Conservation (phyloP, 2,888 invertebrate species). For the Polia nebulosa region DNA sequence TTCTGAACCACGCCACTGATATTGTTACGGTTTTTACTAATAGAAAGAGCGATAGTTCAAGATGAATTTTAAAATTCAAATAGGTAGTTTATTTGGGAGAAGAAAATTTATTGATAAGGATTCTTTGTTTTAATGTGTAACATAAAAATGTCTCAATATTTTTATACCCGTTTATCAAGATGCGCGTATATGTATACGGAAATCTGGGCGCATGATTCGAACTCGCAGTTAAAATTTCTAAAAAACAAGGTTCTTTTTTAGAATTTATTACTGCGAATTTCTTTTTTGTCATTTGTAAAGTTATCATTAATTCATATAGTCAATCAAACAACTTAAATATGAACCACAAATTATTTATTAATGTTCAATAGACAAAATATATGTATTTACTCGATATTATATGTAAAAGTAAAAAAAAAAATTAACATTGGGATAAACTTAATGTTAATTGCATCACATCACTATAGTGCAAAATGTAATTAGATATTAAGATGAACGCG, state of each 20-base stretch:
- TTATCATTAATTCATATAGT: not conserved
- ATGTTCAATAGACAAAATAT: not conserved
- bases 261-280: too few species aligned
- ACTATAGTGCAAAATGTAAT: not conserved
- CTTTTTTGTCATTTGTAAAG: not conserved
- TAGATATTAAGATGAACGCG: too few species aligned
- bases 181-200: slow-evolving; percentile 6
- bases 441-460: too few species aligned
- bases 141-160: slow-evolving; percentile 4
- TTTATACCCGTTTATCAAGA: slow-evolving; percentile 19
- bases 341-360: too few species aligned
- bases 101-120: slow-evolving; percentile 10
- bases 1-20: too few species aligned
- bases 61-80: not conserved
- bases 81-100: not conserved
- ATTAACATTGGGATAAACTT: too few species aligned
- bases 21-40: too few species aligned
- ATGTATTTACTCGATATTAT: not conserved
- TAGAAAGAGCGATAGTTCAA: too few species aligned
- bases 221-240: not conserved
- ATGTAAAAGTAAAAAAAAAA: not conserved
- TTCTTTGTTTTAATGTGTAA: slow-evolving; percentile 9
- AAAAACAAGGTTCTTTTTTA: not conserved
- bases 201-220: not conserved
- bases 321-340: not conserved